Base-by-base conservation (phyloP, 2,888 invertebrate species). In the Thereva unica region DNA sequence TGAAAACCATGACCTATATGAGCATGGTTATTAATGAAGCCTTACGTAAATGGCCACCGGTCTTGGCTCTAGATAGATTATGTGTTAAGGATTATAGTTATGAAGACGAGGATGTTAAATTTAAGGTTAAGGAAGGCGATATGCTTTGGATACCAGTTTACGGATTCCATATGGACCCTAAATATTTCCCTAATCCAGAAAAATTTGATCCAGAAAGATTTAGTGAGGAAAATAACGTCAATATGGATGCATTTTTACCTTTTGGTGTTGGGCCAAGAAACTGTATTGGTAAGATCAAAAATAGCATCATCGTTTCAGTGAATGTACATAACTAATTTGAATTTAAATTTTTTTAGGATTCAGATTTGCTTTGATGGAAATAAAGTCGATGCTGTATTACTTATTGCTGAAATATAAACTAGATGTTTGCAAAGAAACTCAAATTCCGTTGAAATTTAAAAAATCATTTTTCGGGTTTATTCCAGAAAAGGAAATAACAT, bases 121-220 rank as follows among this genome's bases (percentile, higher is more conserved):
- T 79, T 8, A 76, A 76, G 7, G 73, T 80, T 3, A 77, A 78
- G 63, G 71, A 71, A 8, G 79, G 76, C 0, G 73, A 76, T 4
- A 44, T 68, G 4, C 0, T 79, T 40, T 75, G 76, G 80, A 77
- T 72, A 78, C 79, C 59, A 0, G 37, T 59, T 38, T 59, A 45
- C 10, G 59, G n/a, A 0, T 73, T 84, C 47, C 86, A 86, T 68
- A 81, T 76, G 9, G 83, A 86, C 73, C 81, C 84, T 0, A 74
- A 82, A 12, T 83, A 79, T 73, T 86, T 78, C 72, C 82, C 84
- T 0, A 78, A 86, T 8, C 87, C 87, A 0, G 71, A 76, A 0
- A 84, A 83, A 72, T 87, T 87, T 64, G 83, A 86, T 73, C 87
- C 87, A 6, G 82, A 85, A 70, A 75, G 86, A 10, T 87, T 87